phyloP scores from a whole-genome alignment of 2,888 invertebrate genomes.

The Halocaridina rubra region DNA sequence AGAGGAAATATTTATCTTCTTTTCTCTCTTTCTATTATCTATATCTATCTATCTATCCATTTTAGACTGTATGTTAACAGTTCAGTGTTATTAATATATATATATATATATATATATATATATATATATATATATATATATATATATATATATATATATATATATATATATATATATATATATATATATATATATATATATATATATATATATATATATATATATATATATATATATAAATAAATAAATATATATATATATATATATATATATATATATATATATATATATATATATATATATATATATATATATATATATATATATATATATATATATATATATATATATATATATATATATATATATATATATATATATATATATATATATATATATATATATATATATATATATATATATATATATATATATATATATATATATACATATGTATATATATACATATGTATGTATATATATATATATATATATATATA shows the following conservation, averaged over 20 bases:
- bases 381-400: not conserved
- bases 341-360: constrained; percentile 65
- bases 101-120: constrained; percentile 36
- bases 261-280: constrained; percentile 35
- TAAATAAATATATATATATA: constrained; percentile 32
- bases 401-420: constrained; percentile 17
- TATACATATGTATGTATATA: not conserved
- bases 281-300: constrained; percentile 22
- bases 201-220: not conserved
- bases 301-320: constrained; percentile 33
- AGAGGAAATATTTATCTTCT: too few species aligned
- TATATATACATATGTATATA: not conserved
- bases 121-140: constrained; percentile 28
- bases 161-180: constrained; percentile 30
- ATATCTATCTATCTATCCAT: not conserved
- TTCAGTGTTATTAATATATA: not conserved
- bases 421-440: constrained; percentile 11
- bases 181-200: constrained; percentile 30
- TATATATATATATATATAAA: not conserved
- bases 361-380: constrained; percentile 10
- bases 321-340: constrained; percentile 12
- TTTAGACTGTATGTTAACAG: too few species aligned
- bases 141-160: constrained; percentile 31
- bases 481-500: constrained; percentile 21
- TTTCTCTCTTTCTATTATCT: too few species aligned